Evolutionary conservation across 1,140 invertebrate species (phyloP).

Genomic region (Trachymyrmex septentrionalis): DNA sequence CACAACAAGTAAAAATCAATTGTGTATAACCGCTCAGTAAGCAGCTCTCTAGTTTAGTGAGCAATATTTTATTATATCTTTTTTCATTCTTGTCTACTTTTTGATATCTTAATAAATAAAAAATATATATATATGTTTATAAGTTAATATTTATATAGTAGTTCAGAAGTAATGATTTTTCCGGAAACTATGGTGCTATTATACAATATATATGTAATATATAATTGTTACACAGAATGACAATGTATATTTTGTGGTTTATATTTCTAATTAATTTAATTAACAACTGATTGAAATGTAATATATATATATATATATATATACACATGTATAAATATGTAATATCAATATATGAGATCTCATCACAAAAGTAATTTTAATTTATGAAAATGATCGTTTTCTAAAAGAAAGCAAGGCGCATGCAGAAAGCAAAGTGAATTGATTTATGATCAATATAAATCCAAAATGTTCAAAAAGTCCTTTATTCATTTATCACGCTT

Average conservation of each 20-base stretch:
- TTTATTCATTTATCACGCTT: too few relatives aligned
- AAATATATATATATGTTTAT: not conserved
- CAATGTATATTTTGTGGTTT: not conserved
- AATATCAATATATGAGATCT: slow-evolving; percentile 14
- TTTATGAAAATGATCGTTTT: not conserved
- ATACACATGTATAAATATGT: not conserved
- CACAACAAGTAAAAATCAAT: too few relatives aligned
- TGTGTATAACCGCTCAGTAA: too few relatives aligned
- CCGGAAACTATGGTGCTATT: not conserved
- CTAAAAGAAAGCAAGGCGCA: not conserved
- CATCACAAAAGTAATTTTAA: not conserved
- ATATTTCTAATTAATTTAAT: slow-evolving; percentile 19
- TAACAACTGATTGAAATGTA: slow-evolving; percentile 6
- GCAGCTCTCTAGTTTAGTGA: too few relatives aligned
- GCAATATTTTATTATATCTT: not conserved
- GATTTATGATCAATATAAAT: not conserved
- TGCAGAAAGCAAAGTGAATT: not conserved
- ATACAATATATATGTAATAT: slow-evolving; percentile 20
- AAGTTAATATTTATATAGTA: slow-evolving; percentile 2
- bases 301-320: not conserved
- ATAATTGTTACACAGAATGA: not conserved
- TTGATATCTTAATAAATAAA: not conserved
- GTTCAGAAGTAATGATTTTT: not conserved
- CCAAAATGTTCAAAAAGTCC: not conserved
- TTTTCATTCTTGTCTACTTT: slow-evolving; percentile 18